A percentile compares a stretch with the other conserved stretches of the same genome.
phyloP scores from a whole-genome alignment of 2,888 invertebrate genomes.

The Neelides folsomi region DNA sequence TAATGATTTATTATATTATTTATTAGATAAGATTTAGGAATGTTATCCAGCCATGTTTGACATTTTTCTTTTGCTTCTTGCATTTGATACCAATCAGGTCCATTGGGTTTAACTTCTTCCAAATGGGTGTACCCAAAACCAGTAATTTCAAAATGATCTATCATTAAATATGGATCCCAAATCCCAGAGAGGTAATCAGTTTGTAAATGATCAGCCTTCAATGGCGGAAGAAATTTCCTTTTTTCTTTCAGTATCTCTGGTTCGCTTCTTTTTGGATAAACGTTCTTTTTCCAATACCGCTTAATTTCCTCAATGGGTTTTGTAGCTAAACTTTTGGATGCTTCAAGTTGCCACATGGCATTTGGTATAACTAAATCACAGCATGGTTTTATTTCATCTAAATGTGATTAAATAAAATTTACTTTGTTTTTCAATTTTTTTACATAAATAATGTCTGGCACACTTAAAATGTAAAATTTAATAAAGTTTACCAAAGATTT shows the following conservation, averaged over 20 bases:
- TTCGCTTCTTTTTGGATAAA: slow-evolving; percentile 23
- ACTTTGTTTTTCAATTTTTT: too few relatives aligned
- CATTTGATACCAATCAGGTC: slow-evolving; percentile 12
- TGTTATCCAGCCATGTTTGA: slow-evolving; percentile 17
- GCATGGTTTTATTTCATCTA: too few relatives aligned
- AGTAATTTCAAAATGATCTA: slow-evolving; percentile 18
- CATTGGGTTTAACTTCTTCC: background rate
- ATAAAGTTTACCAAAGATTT: too few relatives aligned
- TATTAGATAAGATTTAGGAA: slow-evolving; percentile 14
- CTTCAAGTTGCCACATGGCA: slow-evolving; percentile 20
- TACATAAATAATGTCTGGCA: too few relatives aligned
- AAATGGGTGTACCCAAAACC: background rate
- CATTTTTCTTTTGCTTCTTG: slow-evolving; percentile 18
- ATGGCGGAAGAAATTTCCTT: slow-evolving; percentile 13
- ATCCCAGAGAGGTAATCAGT: slow-evolving; percentile 27
- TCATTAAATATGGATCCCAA: slow-evolving; percentile 27
- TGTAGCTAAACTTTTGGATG: slow-evolving; percentile 5
- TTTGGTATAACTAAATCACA: too few relatives aligned
- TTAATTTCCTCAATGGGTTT: slow-evolving; percentile 10
- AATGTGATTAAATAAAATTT: too few relatives aligned
- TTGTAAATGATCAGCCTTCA: slow-evolving; percentile 15
- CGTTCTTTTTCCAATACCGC: slow-evolving; percentile 19
- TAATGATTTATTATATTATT: too few relatives aligned
- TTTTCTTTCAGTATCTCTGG: slow-evolving; percentile 21
- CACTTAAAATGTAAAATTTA: too few relatives aligned